phyloP scores from a whole-genome alignment of 2,888 invertebrate species.

The Heteromurus nitidus region DNA sequence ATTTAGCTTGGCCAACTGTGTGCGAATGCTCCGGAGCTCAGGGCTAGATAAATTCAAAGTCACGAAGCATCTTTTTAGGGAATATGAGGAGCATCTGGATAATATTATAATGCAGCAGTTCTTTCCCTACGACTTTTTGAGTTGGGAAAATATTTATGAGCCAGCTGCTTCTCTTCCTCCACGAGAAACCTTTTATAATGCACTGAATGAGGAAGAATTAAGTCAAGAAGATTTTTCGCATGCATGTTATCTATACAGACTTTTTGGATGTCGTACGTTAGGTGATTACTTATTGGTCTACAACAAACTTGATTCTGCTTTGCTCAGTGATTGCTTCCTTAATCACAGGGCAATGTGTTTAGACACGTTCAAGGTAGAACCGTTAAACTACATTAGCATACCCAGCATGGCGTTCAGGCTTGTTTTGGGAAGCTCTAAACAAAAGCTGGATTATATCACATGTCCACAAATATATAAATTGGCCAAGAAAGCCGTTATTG shows the following conservation, averaged over 20 bases:
- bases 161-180: neutral
- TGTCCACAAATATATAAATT: neutral
- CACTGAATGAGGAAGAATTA: neutral
- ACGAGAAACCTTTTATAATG: neutral
- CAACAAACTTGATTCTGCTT: neutral
- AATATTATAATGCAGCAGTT: neutral
- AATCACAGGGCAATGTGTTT: neutral
- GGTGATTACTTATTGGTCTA: neutral
- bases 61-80: neutral
- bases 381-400: neutral
- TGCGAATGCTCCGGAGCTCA: neutral
- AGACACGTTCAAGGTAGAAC: neutral
- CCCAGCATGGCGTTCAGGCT: neutral
- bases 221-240: neutral
- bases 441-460: conserved; percentile 14
- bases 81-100: neutral
- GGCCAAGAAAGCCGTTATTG: neutral
- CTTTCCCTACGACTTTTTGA: neutral
- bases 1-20: neutral
- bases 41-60: neutral
- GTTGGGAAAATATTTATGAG: neutral
- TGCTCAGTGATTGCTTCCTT: neutral
- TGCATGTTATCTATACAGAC: neutral
- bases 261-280: neutral
- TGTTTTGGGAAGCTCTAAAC: neutral